These are phyloP conservation scores for Acleris sparsana DNA, from an alignment of 2,888 invertebrate genomes.

Conservation along the genomic window DNA sequence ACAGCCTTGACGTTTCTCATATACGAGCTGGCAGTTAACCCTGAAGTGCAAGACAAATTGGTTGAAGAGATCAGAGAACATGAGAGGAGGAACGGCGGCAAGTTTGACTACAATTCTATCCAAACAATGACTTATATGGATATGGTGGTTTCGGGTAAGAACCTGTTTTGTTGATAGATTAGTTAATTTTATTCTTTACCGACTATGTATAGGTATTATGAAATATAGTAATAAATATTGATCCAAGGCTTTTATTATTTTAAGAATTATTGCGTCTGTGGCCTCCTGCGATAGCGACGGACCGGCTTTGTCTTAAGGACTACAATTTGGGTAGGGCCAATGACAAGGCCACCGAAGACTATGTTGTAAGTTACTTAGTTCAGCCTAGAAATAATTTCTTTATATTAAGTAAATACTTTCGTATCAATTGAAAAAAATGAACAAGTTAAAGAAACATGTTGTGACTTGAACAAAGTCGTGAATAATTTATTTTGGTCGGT, in stretches of 20 bases:
- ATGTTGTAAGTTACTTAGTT: constrained; percentile 9
- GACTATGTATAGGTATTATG: too few species aligned
- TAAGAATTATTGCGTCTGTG: constrained; percentile 6
- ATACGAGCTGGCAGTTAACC: constrained; percentile 83
- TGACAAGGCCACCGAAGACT: constrained; percentile 35
- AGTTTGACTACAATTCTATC: constrained; percentile 77
- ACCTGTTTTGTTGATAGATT: too few species aligned
- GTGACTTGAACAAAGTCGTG: too few species aligned
- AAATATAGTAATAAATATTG: too few species aligned
- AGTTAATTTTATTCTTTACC: too few species aligned
- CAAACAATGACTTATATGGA: constrained; percentile 84
- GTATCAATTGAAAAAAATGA: too few species aligned
- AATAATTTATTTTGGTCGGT: too few species aligned
- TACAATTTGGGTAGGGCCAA: constrained; percentile 51
- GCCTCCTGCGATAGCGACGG: neutral
- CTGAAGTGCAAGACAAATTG: constrained; percentile 82
- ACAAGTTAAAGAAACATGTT: too few species aligned
- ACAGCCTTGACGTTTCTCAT: constrained; percentile 75
- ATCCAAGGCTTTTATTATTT: too few species aligned
- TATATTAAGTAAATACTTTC: too few species aligned
- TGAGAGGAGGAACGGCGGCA: constrained; percentile 63
- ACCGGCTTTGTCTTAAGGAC: constrained; percentile 12
- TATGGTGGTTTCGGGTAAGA: constrained; percentile 82
- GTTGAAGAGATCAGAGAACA: constrained; percentile 80
- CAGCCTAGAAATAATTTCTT: too few species aligned